Conservation (phyloP, 2,888 invertebrate species). For the Smittia sp. region DNA sequence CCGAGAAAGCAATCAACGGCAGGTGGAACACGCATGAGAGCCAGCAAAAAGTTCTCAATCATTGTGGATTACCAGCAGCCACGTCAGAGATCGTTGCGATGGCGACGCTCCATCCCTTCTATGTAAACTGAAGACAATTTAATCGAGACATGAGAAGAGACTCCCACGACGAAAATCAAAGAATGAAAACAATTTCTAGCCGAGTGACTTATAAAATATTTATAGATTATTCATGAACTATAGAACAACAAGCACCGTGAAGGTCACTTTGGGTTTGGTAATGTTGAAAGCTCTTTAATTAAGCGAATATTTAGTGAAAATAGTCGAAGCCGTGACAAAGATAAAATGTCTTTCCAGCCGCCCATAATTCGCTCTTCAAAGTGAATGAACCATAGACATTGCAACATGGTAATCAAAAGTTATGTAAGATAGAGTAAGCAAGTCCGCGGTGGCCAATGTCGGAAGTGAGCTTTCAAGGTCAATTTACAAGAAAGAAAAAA, state of each 20-base stretch:
- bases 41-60: too few relatives aligned
- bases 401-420: conserved; percentile 8
- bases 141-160: too few relatives aligned
- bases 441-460: neutral
- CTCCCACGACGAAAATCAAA: too few relatives aligned
- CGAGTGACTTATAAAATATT: conserved; percentile 36
- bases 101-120: too few relatives aligned
- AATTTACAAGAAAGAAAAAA: neutral
- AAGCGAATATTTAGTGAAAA: neutral
- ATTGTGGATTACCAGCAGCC: too few relatives aligned
- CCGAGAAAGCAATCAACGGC: too few relatives aligned
- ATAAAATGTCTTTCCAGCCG: neutral
- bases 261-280: conserved; percentile 33
- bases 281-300: neutral
- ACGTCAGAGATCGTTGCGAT: too few relatives aligned
- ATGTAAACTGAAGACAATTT: too few relatives aligned
- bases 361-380: neutral
- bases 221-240: conserved; percentile 28
- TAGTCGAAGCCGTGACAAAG: conserved; percentile 16
- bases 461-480: conserved; percentile 17
- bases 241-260: conserved; percentile 24
- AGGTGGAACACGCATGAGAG: too few relatives aligned
- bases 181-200: conserved; percentile 7
- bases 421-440: neutral
- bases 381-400: neutral